These are phyloP conservation scores for Halocaridina rubra DNA, from an alignment of 2,888 invertebrate species.

Conservation along the genomic window DNA sequence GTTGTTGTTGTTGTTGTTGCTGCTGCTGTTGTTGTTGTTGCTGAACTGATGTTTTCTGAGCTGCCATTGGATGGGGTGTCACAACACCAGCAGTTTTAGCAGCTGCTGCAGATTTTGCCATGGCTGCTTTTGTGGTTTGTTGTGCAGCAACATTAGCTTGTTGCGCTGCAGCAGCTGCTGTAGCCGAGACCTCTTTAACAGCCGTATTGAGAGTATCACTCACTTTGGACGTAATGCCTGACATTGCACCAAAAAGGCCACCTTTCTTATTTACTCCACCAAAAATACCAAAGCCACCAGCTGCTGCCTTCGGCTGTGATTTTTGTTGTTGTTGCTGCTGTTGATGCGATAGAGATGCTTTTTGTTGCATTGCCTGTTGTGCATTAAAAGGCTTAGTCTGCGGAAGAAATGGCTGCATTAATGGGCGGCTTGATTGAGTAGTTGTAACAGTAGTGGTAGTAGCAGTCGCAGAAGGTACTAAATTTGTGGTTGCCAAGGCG, in stretches of 20 bases:
- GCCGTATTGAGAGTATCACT: constrained; percentile 62
- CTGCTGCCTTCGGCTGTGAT: constrained; percentile 37
- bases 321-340: constrained; percentile 2
- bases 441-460: constrained; percentile 57
- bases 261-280: constrained; percentile 61
- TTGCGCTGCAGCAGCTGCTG: constrained; percentile 55
- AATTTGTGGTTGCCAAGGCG: constrained; percentile 49
- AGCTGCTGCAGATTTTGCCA: constrained; percentile 55
- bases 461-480: constrained; percentile 44
- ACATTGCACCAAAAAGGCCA: constrained; percentile 61
- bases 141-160: constrained; percentile 60
- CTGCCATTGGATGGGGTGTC: background rate
- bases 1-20: background rate
- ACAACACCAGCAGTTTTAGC: constrained; percentile 47
- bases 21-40: background rate
- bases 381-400: constrained; percentile 31
- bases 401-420: constrained; percentile 39
- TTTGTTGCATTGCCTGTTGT: constrained; percentile 29
- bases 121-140: constrained; percentile 56
- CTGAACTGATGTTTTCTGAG: background rate
- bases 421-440: constrained; percentile 47
- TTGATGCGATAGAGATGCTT: background rate
- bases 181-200: constrained; percentile 62
- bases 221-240: constrained; percentile 62
- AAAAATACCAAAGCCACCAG: constrained; percentile 60